Base-by-base conservation (phyloP, 1,140 invertebrate species). In the Bombus haemorrhoidalis region DNA sequence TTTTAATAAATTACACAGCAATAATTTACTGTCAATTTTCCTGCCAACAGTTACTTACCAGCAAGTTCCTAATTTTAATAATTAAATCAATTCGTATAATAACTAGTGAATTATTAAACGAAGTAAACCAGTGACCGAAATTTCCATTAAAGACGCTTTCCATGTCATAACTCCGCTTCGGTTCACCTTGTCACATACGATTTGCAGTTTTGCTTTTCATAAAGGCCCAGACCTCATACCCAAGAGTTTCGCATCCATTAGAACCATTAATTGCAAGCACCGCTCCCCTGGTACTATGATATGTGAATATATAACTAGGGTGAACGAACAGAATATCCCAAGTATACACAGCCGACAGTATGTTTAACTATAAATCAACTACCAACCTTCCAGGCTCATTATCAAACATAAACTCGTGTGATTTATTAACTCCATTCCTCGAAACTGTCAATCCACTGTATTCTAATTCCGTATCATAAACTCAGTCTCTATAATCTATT, bases 221-320 rank as follows among this genome's bases (percentile, higher is more conserved):
- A 53, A 75, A 53, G 43, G 25, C 2, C 25, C 25, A 39, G 28
- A 53, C 18, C 47, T 18, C 6, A 62, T 6, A 32, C 15, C n/a
- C 37, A 34, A 78, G n/a, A 22, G 37, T 32, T 32, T 34, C n/a
- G 34, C 43, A 69, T 83, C 78, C 78, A 47, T 66, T n/a, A 64
- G 37, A 9, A 15, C 62, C 22, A 47, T 39, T 53, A 37, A 82
- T 73, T 74, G 69, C 39, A 28, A 62, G 66, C 12, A 47, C 43
- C 66, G 13, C 47, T 43, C 6, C 12, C 25, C 28, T 53, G 3
- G 69, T n/a, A 41, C 41, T 13, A 32, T 43, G 12, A 47, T 39
- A n/a, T n/a, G 43, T 41, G 66, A 53, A 81, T 81, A n/a, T 34
- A 34, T 12, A 34, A 47, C 4, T 15, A n/a, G 15, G 13, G 25